phyloP scores from a whole-genome alignment of 2,888 invertebrate species.

The Chrysotoxum bicinctum region DNA sequence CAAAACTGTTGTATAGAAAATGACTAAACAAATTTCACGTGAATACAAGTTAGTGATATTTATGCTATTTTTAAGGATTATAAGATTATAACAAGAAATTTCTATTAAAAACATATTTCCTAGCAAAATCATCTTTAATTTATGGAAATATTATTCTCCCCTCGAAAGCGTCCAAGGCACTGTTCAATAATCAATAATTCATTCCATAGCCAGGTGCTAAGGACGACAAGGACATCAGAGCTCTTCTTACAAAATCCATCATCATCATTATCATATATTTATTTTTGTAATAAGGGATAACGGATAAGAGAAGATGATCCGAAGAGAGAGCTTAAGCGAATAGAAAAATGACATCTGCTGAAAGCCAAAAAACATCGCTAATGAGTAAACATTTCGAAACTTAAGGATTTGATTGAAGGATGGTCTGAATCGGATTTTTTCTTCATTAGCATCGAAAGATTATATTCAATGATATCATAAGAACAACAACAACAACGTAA shows the following conservation, averaged over 20 bases:
- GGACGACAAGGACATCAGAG: neutral
- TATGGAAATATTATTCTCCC: neutral
- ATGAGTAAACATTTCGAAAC: constrained; percentile 66
- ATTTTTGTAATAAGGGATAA: neutral
- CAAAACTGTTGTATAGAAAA: too few relatives aligned
- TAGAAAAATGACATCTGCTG: constrained; percentile 47
- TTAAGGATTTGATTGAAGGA: constrained; percentile 55
- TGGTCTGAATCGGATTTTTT: constrained; percentile 30
- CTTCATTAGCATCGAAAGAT: constrained; percentile 29
- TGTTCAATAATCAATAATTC: neutral
- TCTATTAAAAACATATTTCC: neutral
- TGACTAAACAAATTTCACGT: too few relatives aligned
- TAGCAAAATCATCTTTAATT: neutral
- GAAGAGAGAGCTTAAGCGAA: neutral
- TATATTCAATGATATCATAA: constrained; percentile 42
- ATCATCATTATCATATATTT: constrained; percentile 11
- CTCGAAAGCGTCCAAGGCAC: neutral
- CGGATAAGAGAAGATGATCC: neutral
- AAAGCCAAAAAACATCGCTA: constrained; percentile 65
- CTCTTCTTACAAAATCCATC: neutral
- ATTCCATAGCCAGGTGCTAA: neutral
- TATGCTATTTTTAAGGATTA: too few relatives aligned
- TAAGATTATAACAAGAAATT: too few relatives aligned
- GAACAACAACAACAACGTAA: constrained; percentile 30
- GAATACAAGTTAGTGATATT: too few relatives aligned